phyloP scores from a whole-genome alignment of 2,797 vertebrate species.

The Macropus fuliginosus region DNA sequence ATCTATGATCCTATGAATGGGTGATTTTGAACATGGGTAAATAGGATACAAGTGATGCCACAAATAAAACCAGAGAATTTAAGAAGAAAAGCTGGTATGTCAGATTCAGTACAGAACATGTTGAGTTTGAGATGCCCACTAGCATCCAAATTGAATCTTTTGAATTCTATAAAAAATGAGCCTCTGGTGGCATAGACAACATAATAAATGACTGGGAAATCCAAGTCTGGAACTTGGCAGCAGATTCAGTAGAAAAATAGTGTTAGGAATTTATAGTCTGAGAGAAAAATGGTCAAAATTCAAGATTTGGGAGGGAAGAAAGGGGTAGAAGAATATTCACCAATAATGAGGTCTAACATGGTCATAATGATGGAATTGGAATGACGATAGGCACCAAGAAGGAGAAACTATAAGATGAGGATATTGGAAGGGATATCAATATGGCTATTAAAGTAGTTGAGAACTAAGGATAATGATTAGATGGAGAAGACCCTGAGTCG shows the following conservation, averaged over 20 bases:
- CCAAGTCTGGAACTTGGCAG: not conserved
- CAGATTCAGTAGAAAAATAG: not conserved
- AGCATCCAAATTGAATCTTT: not conserved
- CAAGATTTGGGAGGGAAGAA: not conserved
- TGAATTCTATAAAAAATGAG: not conserved
- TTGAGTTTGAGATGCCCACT: not conserved
- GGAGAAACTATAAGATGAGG: not conserved
- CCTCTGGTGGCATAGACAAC: not conserved
- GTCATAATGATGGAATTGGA: not conserved
- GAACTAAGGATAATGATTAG: not conserved
- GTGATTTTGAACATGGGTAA: not conserved
- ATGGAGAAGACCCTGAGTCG: not conserved
- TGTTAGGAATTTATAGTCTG: not conserved
- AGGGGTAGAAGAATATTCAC: not conserved
- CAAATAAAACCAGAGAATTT: not conserved
- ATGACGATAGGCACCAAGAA: not conserved
- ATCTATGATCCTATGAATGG: not conserved
- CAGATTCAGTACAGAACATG: not conserved
- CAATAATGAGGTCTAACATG: not conserved
- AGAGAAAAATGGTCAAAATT: not conserved
- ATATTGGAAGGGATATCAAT: not conserved
- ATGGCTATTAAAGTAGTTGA: not conserved
- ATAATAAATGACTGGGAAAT: not conserved
- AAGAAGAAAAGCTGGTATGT: not conserved
- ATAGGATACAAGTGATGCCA: not conserved